phyloP scores from a whole-genome alignment of 1,140 invertebrate species.

The Ceratina calcarata region DNA sequence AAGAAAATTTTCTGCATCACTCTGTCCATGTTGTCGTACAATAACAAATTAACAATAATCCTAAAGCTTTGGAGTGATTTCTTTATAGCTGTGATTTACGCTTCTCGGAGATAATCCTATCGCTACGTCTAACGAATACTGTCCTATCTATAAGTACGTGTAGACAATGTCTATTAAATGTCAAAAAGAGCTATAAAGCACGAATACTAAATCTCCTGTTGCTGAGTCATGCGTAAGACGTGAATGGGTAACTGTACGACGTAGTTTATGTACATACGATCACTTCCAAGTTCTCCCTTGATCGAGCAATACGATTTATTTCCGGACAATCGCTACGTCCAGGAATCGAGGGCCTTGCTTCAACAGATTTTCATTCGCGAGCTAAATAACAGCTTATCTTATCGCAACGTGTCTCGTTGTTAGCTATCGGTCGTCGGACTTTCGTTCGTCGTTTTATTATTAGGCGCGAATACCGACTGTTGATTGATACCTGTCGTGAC shows the following conservation, averaged over 20 bases:
- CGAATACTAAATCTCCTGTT: conserved; percentile 59
- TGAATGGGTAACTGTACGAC: conserved; percentile 60
- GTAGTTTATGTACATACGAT: conserved; percentile 56
- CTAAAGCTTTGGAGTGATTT: conserved; percentile 78
- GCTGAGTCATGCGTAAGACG: conserved; percentile 50
- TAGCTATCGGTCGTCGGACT: conserved; percentile 76
- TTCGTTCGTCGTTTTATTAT: conserved; percentile 72
- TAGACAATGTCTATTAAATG: conserved; percentile 58
- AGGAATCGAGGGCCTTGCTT: too few relatives aligned
- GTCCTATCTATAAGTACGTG: conserved; percentile 78
- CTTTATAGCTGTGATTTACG: conserved; percentile 70
- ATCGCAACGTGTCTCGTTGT: conserved; percentile 68
- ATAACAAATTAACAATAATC: conserved; percentile 75
- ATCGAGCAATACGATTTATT: conserved; percentile 5
- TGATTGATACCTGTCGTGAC: conserved; percentile 70
- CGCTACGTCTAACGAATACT: conserved; percentile 75
- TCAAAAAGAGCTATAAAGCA: conserved; percentile 67
- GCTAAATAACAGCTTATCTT: conserved; percentile 32
- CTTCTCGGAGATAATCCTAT: conserved; percentile 53
- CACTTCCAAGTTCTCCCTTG: conserved; percentile 49
- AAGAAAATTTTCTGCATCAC: conserved; percentile 53
- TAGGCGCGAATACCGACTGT: conserved; percentile 64
- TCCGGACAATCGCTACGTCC: too few relatives aligned
- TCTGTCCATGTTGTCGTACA: conserved; percentile 47
- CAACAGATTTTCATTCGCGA: too few relatives aligned